Base-by-base conservation (phyloP, 2,888 invertebrate genomes). In the Oligia strigilis region DNA sequence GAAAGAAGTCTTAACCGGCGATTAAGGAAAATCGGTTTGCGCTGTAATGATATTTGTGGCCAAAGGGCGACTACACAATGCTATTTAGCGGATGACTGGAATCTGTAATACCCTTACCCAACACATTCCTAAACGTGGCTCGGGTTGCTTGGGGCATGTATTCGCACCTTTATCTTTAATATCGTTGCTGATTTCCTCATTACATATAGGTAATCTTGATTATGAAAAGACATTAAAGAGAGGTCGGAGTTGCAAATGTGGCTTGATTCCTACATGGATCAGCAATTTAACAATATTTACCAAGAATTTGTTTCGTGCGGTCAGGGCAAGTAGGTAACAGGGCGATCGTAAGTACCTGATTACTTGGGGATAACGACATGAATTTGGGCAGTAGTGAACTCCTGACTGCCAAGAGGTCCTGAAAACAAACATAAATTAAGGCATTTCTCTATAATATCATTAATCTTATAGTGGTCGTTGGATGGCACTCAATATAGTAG, bases 61-160 rank as follows among this genome's bases (percentile, higher is more conserved):
- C 64, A 46, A 72, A 86, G 60, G 72, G 73, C 14, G 76, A 86
- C 77, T 75, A 82, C 75, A 82, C 77, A 74, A 70, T 82, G 82
- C 82, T 82, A 84, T 84, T 85, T 83, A 74, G 62, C n/a, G 55
- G 40, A 72, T 77, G 87, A 85, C 86, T 75, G 76, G 76, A 83
- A 83, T 85, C 79, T 77, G 76, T 75, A 77, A 86, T 86, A 75
- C 58, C 77, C 72, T 83, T 77, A 83, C 58, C 76, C 67, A 64
- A 77, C 71, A 86, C 79, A 75, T 86, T 82, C 71, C 85, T 70
- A 70, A 72, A 62, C 87, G 70, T 60, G 72, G 62, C 60, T 55
- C 36, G 66, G 73, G 60, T 52, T 72, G 85, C 66, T 72, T 23
- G 60, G 71, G 46, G 60, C 73, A 73, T 73, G 83, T 77, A 49